A percentile compares a stretch with the other conserved stretches of the same genome.
Evolutionary conservation across 2,113 vertebrate genomes (phyloP).

Genomic region (Stegostoma tigrinum): DNA sequence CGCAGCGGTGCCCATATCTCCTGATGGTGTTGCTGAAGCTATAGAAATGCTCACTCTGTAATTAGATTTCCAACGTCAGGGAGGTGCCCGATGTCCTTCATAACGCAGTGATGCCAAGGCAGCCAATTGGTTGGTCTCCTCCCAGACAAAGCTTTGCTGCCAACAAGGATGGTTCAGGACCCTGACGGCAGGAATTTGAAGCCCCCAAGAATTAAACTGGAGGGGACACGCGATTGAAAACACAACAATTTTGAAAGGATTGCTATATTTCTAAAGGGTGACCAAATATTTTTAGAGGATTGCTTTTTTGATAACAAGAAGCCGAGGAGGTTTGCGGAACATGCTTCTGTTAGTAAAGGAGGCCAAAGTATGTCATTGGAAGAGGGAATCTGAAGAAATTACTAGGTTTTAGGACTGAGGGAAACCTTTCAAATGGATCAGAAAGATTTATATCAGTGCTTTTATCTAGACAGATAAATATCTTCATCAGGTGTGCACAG

Average conservation of each 20-base stretch:
- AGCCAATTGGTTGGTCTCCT: too few species aligned
- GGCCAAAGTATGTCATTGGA: background rate
- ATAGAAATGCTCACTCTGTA: too few species aligned
- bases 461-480: background rate
- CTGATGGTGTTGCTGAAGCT: too few species aligned
- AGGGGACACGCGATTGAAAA: background rate
- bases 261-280: background rate
- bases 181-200: too few species aligned
- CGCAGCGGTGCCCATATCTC: too few species aligned
- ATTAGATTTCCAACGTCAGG: too few species aligned
- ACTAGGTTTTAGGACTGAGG: too few species aligned
- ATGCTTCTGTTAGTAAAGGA: background rate
- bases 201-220: background rate
- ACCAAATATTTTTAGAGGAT: background rate
- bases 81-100: too few species aligned
- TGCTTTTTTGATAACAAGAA: background rate
- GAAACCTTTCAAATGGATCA: too few species aligned
- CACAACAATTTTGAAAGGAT: background rate
- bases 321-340: background rate
- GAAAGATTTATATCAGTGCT: background rate
- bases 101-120: too few species aligned
- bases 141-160: too few species aligned
- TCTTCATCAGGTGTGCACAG: background rate
- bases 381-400: background rate
- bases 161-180: too few species aligned